Evolutionary conservation across 2,113 vertebrate species (phyloP), one percentile per base, ranked within the genome.

Genomic region (Bagarius yarrelli): DNA sequence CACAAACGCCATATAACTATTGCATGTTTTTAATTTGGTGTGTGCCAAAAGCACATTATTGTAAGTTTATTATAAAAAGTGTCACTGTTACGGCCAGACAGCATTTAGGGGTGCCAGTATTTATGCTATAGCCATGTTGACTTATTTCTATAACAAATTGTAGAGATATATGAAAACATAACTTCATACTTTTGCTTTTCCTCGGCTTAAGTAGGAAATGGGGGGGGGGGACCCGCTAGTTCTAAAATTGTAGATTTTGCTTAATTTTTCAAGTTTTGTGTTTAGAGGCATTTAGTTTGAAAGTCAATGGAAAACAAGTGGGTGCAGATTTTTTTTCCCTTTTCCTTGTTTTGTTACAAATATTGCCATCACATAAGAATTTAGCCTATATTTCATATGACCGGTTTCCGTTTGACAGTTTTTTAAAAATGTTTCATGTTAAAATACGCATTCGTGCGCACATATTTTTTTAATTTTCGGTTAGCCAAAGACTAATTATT

Each of bases 401-500:
- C 44, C 19, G 40, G 36, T 18, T 52, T 71, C 3, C 44, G 19
- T 30, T 21, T 30, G 25, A 52, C 19, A 47, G 44, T 47, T 47
- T 47, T 11, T 47, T 1, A 1, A 3, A 21, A 55, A 55, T 36
- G 8, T 8, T 32, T 0, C 11, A 34, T 34, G 16, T 15, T 27
- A 30, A 32, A 36, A 36, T 36, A 13, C 23, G 1, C 47, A 47
- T 23, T 47, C 66, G n/a, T 23, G 9, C 27, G 15, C 8, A 11
- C 19, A 8, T 57, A 40, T 23, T 23, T 55, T 55, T 55, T 55
- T 4, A 15, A 21, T 55, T 50, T 50, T 50, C 4, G 2, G 16
- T 60, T 71, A 60, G 55, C 66, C 56, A 79, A 79, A 80, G 78
- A 52, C 44, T 80, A 72, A 52, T 61, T n/a, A 23, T 72, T 72